Evolutionary conservation across 2,888 invertebrate genomes (phyloP), one percentile per base, ranked within the genome.

Genomic region (Cartodere bifasciata): DNA sequence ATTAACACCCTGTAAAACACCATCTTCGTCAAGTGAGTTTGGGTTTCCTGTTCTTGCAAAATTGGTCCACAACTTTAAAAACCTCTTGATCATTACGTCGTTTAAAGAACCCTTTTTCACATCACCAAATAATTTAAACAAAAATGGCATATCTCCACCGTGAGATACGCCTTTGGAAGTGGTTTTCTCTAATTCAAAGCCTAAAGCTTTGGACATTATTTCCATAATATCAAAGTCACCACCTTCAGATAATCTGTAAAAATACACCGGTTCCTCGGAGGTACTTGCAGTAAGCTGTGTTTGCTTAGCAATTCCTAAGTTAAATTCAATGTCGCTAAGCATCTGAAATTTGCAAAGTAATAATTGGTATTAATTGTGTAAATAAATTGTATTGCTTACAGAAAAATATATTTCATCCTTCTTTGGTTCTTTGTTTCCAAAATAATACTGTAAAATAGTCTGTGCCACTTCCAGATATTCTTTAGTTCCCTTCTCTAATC

Each of bases 391-490:
- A n/a, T n/a, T n/a, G n/a, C n/a, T n/a, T n/a, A n/a, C n/a, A n/a
- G n/a, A n/a, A n/a, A n/a, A n/a, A n/a, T n/a, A n/a, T n/a, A n/a
- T n/a, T n/a, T n/a, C n/a, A n/a, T n/a, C n/a, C n/a, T n/a, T n/a
- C n/a, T n/a, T n/a, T n/a, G n/a, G n/a, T 29, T 44, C 37, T 11
- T 39, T 37, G 16, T 40, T 39, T 4, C 47, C 48, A 37, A 47
- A 55, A 42, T 56, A 56, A 35, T 48, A 53, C 6, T 42, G 31
- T 31, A 46, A 39, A 14, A 55, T 51, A 43, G 43, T 42, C 13
- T 33, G 24, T 4, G 38, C 44, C 4, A 48, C 17, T 23, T 40
- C 28, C 20, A 35, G 32, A 6, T 41, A 42, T 11, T 45, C 30
- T 14, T 37, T 25, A 25, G 43, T 48, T 9, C 49, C 51, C 24